Evolutionary conservation across 2,113 vertebrate genomes (phyloP), one percentile per base, ranked within the genome.

Genomic region (Hymenochirus boettgeri): DNA sequence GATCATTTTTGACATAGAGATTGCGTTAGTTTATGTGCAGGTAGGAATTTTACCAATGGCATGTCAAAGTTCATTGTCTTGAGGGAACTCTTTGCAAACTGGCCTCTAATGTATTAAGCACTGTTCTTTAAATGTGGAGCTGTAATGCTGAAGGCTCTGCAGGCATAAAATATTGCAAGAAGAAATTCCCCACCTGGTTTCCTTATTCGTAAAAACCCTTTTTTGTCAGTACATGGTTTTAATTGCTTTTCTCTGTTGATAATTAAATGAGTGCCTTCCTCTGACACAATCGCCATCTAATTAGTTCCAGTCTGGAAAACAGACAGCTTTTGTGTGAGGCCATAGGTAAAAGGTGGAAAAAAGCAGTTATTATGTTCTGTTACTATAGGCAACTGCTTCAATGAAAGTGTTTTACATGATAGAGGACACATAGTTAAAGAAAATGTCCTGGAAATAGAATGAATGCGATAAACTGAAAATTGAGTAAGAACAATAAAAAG

Each of bases 211-310:
- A 33, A 9, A 11, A 9, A 9, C 2, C 11, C 31, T 37, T 26
- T 59, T 45, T 25, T 53, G 61, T 62, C 15, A 35, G 33, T 27
- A 54, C 23, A 21, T 8, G 3, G 31, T 11, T 63, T 53, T 27
- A 63, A 27, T 54, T 53, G 22, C 31, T 33, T 53, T 21, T 39
- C 29, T 37, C 7, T 39, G 48, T 27, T 39, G 22, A 29, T 54
- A 64, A 64, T 64, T 55, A 64, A 55, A 23, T 29, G 31, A 3
- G 11, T 39, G n/a, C 26, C 18, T 55, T 64, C 37, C 51, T 64
- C 51, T 27, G 51, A 55, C 37, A 63, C 31, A 25, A 42, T 42
- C 31, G 24, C 18, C 10, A 10, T 31, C 15, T 13, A 45, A 45
- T 55, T 55, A 55, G 51, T 55, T 45, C 33, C 35, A 64, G 11